A percentile compares a stretch with the other conserved stretches of the same genome.
Evolutionary conservation across 2,113 vertebrate genomes (phyloP).

Genomic region (Platycercus adscitus): DNA sequence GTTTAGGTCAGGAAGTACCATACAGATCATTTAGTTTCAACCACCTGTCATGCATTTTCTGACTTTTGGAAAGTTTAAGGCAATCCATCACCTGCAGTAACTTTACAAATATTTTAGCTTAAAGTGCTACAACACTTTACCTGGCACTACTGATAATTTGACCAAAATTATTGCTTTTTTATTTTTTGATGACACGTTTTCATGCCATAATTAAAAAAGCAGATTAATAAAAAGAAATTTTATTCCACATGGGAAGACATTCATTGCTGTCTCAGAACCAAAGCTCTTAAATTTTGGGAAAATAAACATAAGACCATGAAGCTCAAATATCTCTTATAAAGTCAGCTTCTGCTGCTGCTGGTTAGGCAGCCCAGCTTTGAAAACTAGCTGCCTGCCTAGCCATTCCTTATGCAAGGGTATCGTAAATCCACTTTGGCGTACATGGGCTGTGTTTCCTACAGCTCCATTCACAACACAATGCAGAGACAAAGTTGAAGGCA

Average conservation of each 20-base stretch:
- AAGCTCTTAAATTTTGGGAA: background rate
- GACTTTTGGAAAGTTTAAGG: background rate
- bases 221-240: background rate
- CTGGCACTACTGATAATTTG: background rate
- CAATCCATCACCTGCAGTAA: background rate
- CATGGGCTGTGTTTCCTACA: background rate
- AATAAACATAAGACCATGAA: background rate
- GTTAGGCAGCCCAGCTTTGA: background rate
- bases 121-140: background rate
- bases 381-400: background rate
- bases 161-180: background rate
- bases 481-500: background rate
- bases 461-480: background rate
- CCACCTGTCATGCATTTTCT: background rate
- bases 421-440: background rate
- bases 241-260: accelerated
- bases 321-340: background rate
- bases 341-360: background rate
- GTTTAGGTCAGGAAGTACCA: background rate
- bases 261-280: background rate
- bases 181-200: background rate
- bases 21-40: background rate
- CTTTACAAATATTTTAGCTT: background rate
- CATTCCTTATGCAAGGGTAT: background rate
- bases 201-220: background rate